Evolutionary conservation across 2,113 vertebrate genomes (phyloP).

Genomic region (Dipodomys stephensi): DNA sequence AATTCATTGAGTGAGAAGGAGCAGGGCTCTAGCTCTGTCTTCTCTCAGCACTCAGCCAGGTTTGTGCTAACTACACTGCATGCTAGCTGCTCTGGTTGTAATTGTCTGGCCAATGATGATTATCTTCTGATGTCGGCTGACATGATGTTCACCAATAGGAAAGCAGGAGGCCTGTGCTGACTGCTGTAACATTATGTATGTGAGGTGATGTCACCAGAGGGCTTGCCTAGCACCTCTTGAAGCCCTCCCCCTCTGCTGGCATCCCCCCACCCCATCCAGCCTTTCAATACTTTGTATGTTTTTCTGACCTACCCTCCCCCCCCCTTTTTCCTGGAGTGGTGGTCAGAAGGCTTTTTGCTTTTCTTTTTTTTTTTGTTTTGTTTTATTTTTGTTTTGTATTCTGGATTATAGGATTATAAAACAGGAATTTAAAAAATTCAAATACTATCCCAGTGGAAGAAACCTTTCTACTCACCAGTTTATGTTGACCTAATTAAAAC

Average conservation of each 20-base stretch:
- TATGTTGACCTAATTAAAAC: not conserved
- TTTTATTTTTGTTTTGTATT: conserved; percentile 25
- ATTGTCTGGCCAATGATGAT: conserved; percentile 90
- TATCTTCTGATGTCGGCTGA: conserved; percentile 99
- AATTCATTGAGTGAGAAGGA: conserved; percentile 55
- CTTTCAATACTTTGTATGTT: conserved; percentile 58
- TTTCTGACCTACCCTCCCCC: conserved; percentile 45
- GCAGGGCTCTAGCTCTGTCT: conserved; percentile 7
- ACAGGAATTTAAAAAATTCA: conserved; percentile 31
- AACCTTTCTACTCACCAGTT: conserved; percentile 27
- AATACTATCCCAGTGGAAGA: not conserved
- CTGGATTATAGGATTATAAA: not conserved
- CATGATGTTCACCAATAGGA: conserved; percentile 91
- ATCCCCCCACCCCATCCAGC: conserved; percentile 46
- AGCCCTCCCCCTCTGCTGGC: conserved; percentile 74
- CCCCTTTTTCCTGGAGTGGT: not conserved
- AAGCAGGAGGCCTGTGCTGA: conserved; percentile 89
- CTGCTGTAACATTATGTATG: conserved; percentile 85
- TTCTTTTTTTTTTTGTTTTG: not conserved
- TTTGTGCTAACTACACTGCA: conserved; percentile 75
- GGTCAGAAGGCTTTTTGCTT: conserved; percentile 34
- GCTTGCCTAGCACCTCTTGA: conserved; percentile 83
- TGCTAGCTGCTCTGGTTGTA: conserved; percentile 86
- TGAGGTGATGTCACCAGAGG: conserved; percentile 85
- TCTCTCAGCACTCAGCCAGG: conserved; percentile 77